These are phyloP conservation scores for Pholis gunnellus DNA, from an alignment of 2,113 vertebrate genomes.

Conservation along the genomic window DNA sequence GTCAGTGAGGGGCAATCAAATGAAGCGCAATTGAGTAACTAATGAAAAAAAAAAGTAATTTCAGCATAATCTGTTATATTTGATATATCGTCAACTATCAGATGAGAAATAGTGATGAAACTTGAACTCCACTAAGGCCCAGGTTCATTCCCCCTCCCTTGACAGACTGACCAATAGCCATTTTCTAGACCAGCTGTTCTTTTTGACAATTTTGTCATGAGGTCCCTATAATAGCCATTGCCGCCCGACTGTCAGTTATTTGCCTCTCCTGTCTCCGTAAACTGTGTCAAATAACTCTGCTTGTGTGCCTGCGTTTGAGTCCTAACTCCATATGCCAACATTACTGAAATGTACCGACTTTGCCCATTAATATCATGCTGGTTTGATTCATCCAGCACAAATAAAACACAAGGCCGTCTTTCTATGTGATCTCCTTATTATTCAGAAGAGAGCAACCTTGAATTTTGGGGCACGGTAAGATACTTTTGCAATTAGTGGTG, in stretches of 20 bases:
- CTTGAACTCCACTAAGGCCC: not conserved
- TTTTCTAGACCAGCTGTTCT: slow-evolving; percentile 8
- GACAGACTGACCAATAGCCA: not conserved
- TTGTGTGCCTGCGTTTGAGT: slow-evolving; percentile 6
- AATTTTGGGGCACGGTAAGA: slow-evolving; percentile 6
- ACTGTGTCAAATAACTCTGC: not conserved
- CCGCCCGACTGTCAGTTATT: not conserved
- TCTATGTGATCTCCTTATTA: not conserved
- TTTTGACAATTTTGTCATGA: slow-evolving; percentile 4
- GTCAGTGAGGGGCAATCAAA: slow-evolving; percentile 9
- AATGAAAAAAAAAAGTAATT: not conserved
- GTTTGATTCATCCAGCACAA: slow-evolving; percentile 29
- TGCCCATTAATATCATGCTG: slow-evolving; percentile 21
- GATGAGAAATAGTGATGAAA: not conserved
- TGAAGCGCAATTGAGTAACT: not conserved
- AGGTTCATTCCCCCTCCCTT: not conserved
- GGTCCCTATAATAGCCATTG: slow-evolving; percentile 9
- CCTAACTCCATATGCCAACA: slow-evolving; percentile 7
- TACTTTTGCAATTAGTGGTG: not conserved
- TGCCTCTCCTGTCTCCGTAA: not conserved
- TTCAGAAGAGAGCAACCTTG: slow-evolving; percentile 28
- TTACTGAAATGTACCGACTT: slow-evolving; percentile 14
- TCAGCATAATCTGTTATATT: not conserved
- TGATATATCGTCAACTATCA: not conserved
- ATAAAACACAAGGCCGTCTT: slow-evolving; percentile 6